Evolutionary conservation across 2,888 invertebrate genomes (phyloP).

Genomic region (Chironomus riparius): DNA sequence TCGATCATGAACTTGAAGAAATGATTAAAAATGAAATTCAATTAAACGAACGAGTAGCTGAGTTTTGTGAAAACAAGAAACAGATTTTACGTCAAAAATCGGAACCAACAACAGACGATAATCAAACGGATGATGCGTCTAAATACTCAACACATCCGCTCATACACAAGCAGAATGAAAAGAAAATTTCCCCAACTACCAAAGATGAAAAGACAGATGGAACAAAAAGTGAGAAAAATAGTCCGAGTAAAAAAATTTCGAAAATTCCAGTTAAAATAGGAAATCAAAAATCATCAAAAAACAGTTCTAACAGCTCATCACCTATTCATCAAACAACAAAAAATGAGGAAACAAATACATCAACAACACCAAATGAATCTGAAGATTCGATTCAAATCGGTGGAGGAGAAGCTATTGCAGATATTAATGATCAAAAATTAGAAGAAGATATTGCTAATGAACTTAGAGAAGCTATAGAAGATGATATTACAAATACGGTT

Average conservation of each 20-base stretch:
- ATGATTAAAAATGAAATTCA: constrained; percentile 40
- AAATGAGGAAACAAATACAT: constrained; percentile 30
- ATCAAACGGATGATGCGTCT: constrained; percentile 7
- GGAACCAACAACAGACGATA: constrained; percentile 33
- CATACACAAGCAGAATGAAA: constrained; percentile 29
- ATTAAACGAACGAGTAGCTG: constrained; percentile 35
- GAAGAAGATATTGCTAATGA: constrained; percentile 32
- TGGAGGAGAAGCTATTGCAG: constrained; percentile 42
- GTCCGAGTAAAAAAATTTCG: constrained; percentile 39
- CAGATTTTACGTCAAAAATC: constrained; percentile 38
- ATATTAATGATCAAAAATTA: constrained; percentile 32
- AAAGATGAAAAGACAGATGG: constrained; percentile 26
- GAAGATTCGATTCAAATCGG: constrained; percentile 37
- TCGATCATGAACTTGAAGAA: constrained; percentile 40
- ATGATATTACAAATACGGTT: constrained; percentile 38
- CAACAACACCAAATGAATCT: constrained; percentile 28
- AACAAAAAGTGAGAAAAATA: constrained; percentile 33
- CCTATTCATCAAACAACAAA: background rate
- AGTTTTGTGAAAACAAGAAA: constrained; percentile 35
- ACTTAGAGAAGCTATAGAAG: constrained; percentile 11
- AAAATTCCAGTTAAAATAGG: constrained; percentile 37
- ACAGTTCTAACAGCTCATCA: constrained; percentile 29
- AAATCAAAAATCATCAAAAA: constrained; percentile 38
- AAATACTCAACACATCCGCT: constrained; percentile 42
- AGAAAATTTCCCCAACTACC: background rate